Percentiles rank a stretch among this genome's conserved stretches.
These are phyloP conservation scores for Chelmon rostratus DNA, from an alignment of 2,797 vertebrate genomes.

Conservation along the genomic window DNA sequence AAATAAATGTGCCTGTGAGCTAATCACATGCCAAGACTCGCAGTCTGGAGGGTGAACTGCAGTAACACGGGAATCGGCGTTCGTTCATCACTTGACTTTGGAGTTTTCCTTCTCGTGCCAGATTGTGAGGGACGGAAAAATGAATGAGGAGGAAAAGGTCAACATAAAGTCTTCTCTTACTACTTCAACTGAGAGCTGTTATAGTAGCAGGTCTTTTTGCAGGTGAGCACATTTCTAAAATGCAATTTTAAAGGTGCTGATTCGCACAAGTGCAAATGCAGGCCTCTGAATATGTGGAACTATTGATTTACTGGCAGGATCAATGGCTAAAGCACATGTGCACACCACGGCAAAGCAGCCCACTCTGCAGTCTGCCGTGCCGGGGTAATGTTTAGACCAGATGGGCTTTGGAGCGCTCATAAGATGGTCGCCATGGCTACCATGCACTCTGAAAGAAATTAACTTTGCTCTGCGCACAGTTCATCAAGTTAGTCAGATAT, in stretches of 20 bases:
- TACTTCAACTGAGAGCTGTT: background rate
- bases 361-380: slow-evolving; percentile 76
- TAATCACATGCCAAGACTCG: slow-evolving; percentile 37
- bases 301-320: slow-evolving; percentile 82
- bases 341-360: slow-evolving; percentile 74
- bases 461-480: slow-evolving; percentile 85
- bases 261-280: slow-evolving; percentile 41
- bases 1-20: slow-evolving; percentile 47
- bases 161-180: background rate
- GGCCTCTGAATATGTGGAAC: slow-evolving; percentile 56
- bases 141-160: background rate
- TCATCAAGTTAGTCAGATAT: slow-evolving; percentile 88
- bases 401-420: slow-evolving; percentile 88
- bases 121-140: slow-evolving; percentile 3
- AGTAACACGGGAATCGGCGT: slow-evolving; percentile 19
- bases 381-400: slow-evolving; percentile 92
- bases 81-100: slow-evolving; percentile 35
- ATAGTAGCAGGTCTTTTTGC: background rate
- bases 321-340: slow-evolving; percentile 87
- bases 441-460: slow-evolving; percentile 86
- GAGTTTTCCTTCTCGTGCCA: slow-evolving; percentile 8
- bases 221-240: slow-evolving; percentile 5
- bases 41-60: slow-evolving; percentile 13
- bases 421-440: slow-evolving; percentile 91
- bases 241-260: slow-evolving; percentile 31